Percentiles rank a stretch among this genome's conserved stretches.
Evolutionary conservation across 2,888 invertebrate species (phyloP).

Genomic region (Ligdia adustata): DNA sequence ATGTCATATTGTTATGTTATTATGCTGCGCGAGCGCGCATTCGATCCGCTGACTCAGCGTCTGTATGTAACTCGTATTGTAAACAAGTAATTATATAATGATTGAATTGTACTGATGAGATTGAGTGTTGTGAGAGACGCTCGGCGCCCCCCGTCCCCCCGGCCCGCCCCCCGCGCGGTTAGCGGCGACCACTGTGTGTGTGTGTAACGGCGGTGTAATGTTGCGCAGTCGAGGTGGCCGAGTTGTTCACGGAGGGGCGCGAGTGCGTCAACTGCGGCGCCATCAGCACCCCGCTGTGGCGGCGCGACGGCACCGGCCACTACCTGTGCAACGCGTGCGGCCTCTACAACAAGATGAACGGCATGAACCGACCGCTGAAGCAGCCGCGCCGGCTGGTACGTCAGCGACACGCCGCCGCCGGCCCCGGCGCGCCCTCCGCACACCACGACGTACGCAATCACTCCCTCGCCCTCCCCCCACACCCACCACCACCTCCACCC

Average conservation of each 20-base stretch:
- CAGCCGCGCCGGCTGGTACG: constrained; percentile 99
- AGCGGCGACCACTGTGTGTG: constrained; percentile 28
- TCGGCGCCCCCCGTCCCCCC: constrained; percentile 32
- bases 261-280: constrained; percentile 99
- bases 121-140: constrained; percentile 39
- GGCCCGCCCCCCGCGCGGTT: neutral
- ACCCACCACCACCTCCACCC: constrained; percentile 44
- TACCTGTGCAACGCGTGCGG: constrained; percentile 99
- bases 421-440: constrained; percentile 53
- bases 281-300: constrained; percentile 98
- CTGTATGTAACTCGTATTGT: too few species aligned
- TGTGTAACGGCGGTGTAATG: too few species aligned
- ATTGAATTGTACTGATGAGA: too few species aligned
- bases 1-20: neutral
- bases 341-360: constrained; percentile 99
- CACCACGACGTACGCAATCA: constrained; percentile 67
- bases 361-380: constrained; percentile 98
- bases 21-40: neutral
- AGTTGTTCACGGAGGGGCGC: constrained; percentile 94
- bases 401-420: constrained; percentile 78
- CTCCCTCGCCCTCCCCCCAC: constrained; percentile 34
- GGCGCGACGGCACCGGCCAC: constrained; percentile 99
- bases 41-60: too few species aligned
- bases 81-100: too few species aligned
- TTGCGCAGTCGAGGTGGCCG: constrained; percentile 86